Evolutionary conservation across 2,113 vertebrate genomes (phyloP).

Genomic region (Petrocephalus microphthalmus): DNA sequence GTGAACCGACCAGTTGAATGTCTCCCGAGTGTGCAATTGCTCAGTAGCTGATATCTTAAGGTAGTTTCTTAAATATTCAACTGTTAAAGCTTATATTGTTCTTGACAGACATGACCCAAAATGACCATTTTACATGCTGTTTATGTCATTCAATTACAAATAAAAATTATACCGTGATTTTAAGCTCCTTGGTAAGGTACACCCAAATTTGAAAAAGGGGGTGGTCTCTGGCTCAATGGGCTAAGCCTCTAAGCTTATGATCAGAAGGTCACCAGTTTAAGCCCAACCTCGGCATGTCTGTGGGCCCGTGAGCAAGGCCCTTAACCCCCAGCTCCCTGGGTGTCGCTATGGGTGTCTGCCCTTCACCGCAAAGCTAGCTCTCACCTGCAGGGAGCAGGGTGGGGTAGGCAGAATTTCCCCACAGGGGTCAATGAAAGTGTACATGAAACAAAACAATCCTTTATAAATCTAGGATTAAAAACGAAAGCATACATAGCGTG

Average conservation of each 20-base stretch:
- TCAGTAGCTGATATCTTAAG: neutral
- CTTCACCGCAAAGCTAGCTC: too few relatives aligned
- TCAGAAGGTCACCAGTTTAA: too few relatives aligned
- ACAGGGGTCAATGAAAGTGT: too few relatives aligned
- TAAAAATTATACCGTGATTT: neutral
- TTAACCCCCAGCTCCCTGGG: too few relatives aligned
- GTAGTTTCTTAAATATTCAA: neutral
- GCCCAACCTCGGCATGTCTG: too few relatives aligned
- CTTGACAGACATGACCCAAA: neutral
- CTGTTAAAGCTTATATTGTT: neutral
- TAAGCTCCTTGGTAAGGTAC: neutral
- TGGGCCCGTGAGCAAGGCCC: too few relatives aligned
- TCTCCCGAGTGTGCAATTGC: neutral
- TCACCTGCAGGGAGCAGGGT: too few relatives aligned
- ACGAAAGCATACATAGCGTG: neutral
- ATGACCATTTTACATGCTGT: neutral
- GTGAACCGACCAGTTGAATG: neutral
- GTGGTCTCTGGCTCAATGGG: too few relatives aligned
- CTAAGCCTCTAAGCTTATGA: too few relatives aligned
- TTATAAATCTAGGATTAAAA: neutral
- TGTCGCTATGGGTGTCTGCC: too few relatives aligned
- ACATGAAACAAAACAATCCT: neutral
- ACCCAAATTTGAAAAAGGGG: neutral
- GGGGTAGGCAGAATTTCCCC: too few relatives aligned
- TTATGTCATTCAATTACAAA: neutral